These are phyloP conservation scores for Drosophila miranda DNA, from an alignment of 1,140 invertebrate species.

Conservation along the genomic window DNA sequence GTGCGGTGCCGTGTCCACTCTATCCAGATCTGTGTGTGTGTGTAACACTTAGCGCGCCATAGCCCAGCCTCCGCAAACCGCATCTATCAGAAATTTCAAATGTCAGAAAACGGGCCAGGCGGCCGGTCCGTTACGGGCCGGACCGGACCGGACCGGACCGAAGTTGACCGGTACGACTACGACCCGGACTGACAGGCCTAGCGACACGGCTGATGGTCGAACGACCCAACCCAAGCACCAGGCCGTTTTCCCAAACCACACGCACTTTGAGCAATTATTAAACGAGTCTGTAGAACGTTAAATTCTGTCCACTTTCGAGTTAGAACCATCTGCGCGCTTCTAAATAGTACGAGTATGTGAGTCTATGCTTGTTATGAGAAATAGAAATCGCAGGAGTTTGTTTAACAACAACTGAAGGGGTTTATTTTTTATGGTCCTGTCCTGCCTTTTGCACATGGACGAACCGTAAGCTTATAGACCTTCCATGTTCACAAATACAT, in stretches of 20 bases:
- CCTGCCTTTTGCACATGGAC: neutral
- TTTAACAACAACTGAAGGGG: slow-evolving; percentile 78
- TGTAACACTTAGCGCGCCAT: slow-evolving; percentile 70
- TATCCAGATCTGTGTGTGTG: slow-evolving; percentile 33
- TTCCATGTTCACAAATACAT: slow-evolving; percentile 16
- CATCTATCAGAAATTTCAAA: slow-evolving; percentile 78
- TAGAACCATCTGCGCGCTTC: slow-evolving; percentile 58
- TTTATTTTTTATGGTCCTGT: slow-evolving; percentile 66
- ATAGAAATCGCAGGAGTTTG: slow-evolving; percentile 79
- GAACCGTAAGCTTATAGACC: slow-evolving; percentile 53
- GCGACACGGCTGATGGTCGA: slow-evolving; percentile 61
- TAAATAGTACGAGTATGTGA: slow-evolving; percentile 23
- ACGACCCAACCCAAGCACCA: slow-evolving; percentile 5
- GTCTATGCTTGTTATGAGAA: slow-evolving; percentile 48
- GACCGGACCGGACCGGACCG: neutral
- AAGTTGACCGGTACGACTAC: slow-evolving; percentile 34
- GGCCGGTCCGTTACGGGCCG: slow-evolving; percentile 38
- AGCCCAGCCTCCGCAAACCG: slow-evolving; percentile 75
- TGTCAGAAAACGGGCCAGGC: slow-evolving; percentile 48
- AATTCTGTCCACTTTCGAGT: slow-evolving; percentile 77
- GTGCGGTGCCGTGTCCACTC: slow-evolving; percentile 36
- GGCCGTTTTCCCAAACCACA: slow-evolving; percentile 61
- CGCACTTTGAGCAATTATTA: slow-evolving; percentile 80
- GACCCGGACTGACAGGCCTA: slow-evolving; percentile 67
- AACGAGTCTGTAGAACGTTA: slow-evolving; percentile 79